Base-by-base conservation (phyloP, 2,888 invertebrate species). In the Tetanocera ferruginea region DNA sequence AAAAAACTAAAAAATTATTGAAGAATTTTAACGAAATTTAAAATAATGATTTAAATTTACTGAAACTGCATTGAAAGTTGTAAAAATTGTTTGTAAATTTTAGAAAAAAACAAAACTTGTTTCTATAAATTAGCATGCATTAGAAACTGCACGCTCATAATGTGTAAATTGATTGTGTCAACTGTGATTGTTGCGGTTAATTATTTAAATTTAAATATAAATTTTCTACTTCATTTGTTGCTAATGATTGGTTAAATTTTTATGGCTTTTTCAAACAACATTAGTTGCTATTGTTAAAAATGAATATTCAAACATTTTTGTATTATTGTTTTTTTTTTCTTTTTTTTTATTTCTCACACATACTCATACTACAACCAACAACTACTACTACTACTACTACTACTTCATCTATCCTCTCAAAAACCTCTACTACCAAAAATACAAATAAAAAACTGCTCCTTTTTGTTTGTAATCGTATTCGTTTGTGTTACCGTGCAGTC, bases 401-500 rank as follows among this genome's bases (percentile, higher is more conserved):
- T 62, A 62, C 49, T 66, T 57, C 62, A 73, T 73, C 43, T 37
- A 71, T 60, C 31, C 60, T 60, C 43, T n/a, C 60, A 60, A 51
- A 51, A 55, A 60, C 57, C 60, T 60, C 17, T 72, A 72, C 60
- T 51, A 51, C 23, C 28, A 52, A 19, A 23, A 76, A 76, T 51
- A 64, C 72, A 72, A 66, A 64, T 52, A 79, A 78, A 64, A 78
- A 78, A 76, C 78, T 80, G 77, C 79, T 79, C 73, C 79, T 69
- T 79, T 80, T 78, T 76, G 76, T 78, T 75, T 67, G 57, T 64
- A 52, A 23, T 51, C 49, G 69, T 51, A 49, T 76, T 78, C 75
- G 78, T 78, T 76, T 66, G 70, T 69, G 52, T 76, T 52, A 17
- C 43, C 76, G 80, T 80, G 82, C 84, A 85, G 84, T 85, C 83